These are phyloP conservation scores for Colinus virginianus DNA, from an alignment of 2,113 vertebrate species.

Conservation along the genomic window DNA sequence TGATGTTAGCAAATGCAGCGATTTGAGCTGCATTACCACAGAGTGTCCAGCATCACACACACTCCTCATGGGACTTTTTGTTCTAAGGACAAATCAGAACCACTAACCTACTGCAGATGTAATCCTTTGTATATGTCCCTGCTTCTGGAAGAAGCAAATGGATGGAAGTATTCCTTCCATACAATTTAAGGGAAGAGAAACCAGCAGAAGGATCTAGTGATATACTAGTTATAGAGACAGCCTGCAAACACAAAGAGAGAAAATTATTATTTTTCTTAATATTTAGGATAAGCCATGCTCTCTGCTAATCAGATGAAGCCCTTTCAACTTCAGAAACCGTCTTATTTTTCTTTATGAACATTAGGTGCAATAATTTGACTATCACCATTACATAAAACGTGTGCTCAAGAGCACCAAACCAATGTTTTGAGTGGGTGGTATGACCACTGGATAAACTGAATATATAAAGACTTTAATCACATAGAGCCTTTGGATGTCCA, in stretches of 20 bases:
- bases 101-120: rapidly evolving
- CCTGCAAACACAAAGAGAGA: not conserved
- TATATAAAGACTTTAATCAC: not conserved
- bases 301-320: not conserved
- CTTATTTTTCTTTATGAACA: not conserved
- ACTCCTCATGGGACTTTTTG: not conserved
- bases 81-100: not conserved
- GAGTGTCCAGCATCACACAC: not conserved
- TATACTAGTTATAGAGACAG: not conserved
- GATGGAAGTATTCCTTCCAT: not conserved
- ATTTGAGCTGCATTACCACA: not conserved
- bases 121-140: not conserved
- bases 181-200: not conserved
- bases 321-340: not conserved
- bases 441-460: not conserved
- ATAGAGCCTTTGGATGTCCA: not conserved
- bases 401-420: not conserved
- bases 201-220: not conserved
- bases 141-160: not conserved
- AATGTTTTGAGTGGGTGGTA: not conserved
- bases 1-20: not conserved
- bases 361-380: rapidly evolving
- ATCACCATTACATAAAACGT: not conserved
- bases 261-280: not conserved
- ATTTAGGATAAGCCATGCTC: not conserved